Percentiles rank a stretch among this genome's conserved stretches.
Evolutionary conservation across 2,113 vertebrate genomes (phyloP).

Genomic region (Etheostoma spectabile): DNA sequence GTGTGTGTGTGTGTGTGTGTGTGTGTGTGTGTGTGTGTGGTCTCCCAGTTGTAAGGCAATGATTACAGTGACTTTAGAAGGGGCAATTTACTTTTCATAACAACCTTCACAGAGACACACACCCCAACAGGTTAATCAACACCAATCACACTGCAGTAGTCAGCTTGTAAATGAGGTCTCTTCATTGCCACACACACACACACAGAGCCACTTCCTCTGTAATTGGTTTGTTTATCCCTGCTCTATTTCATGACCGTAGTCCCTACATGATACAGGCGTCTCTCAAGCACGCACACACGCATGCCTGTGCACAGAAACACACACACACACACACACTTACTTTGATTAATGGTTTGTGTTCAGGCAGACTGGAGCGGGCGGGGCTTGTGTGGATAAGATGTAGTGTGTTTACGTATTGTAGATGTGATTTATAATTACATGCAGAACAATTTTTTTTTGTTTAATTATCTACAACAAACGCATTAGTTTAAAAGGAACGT

Average conservation of each 20-base stretch:
- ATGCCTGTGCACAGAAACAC: neutral
- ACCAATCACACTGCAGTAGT: conserved; percentile 64
- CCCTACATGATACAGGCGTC: conserved; percentile 59
- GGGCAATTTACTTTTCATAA: conserved; percentile 66
- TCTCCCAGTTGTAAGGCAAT: conserved; percentile 48
- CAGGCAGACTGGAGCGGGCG: conserved; percentile 1
- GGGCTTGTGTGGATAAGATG: neutral
- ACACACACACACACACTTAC: conserved; percentile 24
- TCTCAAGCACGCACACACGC: conserved; percentile 15
- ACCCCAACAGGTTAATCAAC: conserved; percentile 67
- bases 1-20: no score
- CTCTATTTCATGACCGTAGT: conserved; percentile 64
- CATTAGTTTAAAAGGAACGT: no score
- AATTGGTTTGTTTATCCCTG: conserved; percentile 76
- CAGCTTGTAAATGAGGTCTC: conserved; percentile 75
- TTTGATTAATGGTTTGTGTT: conserved; percentile 56
- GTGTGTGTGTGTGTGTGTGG: no score
- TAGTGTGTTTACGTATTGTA: neutral
- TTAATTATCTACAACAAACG: neutral
- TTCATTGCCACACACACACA: conserved; percentile 18
- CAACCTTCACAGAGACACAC: conserved; percentile 34
- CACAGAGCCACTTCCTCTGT: conserved; percentile 69
- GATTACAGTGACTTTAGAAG: conserved; percentile 61
- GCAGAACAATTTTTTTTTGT: no score
- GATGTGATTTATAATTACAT: neutral